Evolutionary conservation across 1,140 invertebrate species (phyloP).

Genomic region (Acromyrmex heyeri): DNA sequence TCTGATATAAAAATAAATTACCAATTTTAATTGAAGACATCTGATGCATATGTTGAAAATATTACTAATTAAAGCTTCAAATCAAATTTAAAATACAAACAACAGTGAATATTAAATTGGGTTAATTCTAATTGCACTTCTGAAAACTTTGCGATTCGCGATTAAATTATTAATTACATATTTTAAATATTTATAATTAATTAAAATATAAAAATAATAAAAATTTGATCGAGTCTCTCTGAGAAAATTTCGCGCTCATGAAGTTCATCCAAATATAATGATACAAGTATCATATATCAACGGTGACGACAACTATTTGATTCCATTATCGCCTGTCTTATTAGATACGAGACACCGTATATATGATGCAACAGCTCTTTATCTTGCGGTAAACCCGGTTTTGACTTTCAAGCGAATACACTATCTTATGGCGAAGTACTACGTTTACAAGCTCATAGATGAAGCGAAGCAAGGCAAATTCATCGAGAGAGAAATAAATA

Average conservation of each 20-base stretch:
- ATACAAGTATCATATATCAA: neutral
- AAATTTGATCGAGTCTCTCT: neutral
- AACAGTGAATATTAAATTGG: neutral
- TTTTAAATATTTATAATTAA: neutral
- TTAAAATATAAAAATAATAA: neutral
- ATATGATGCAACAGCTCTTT: constrained; percentile 62
- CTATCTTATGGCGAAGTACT: constrained; percentile 36
- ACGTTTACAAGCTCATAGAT: constrained; percentile 28
- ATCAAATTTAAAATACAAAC: neutral
- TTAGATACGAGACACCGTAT: constrained; percentile 45
- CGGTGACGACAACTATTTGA: constrained; percentile 9
- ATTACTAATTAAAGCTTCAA: neutral
- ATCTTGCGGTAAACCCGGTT: constrained; percentile 66
- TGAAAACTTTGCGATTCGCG: neutral
- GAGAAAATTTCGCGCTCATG: constrained; percentile 1
- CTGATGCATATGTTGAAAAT: neutral
- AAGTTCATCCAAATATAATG: neutral
- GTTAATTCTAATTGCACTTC: neutral
- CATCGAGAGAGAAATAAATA: constrained; percentile 3
- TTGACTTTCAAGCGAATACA: constrained; percentile 64
- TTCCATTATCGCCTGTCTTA: constrained; percentile 50
- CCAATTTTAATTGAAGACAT: neutral
- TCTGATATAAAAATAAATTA: constrained; percentile 5
- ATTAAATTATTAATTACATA: too few species aligned
- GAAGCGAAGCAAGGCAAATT: constrained; percentile 19